A percentile compares a stretch with the other conserved stretches of the same genome.
Evolutionary conservation across 2,113 vertebrate species (phyloP).

Genomic region (Megaptera novaeangliae): DNA sequence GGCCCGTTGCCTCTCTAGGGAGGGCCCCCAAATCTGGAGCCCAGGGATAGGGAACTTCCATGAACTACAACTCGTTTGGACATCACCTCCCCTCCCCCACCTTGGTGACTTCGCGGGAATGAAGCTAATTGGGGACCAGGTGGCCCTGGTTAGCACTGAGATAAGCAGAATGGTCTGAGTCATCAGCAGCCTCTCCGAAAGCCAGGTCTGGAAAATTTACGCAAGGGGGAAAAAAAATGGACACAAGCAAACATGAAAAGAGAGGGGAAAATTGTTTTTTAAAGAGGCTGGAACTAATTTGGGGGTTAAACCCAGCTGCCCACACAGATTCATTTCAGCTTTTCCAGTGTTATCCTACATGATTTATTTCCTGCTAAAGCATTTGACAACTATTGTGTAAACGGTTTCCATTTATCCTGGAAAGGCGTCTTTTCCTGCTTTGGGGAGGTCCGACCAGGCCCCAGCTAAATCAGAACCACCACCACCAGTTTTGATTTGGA

Average conservation of each 20-base stretch:
- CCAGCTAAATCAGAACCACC: neutral
- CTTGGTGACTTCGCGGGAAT: fast-evolving
- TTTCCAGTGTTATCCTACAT: neutral
- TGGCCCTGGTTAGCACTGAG: neutral
- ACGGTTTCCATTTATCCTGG: neutral
- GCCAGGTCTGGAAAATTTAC: neutral
- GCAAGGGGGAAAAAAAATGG: neutral
- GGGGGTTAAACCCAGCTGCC: neutral
- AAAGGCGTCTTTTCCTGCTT: neutral
- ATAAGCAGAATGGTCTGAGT: neutral
- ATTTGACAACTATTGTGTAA: neutral
- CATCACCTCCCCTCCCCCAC: fast-evolving
- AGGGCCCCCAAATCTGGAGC: neutral
- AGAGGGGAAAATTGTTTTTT: neutral
- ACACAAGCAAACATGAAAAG: conserved; percentile 19
- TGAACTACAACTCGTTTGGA: neutral
- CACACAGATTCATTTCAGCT: neutral
- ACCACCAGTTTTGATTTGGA: conserved; percentile 49
- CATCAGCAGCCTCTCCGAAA: neutral
- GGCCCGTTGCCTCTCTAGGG: neutral
- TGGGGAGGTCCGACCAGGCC: neutral
- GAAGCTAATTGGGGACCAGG: fast-evolving
- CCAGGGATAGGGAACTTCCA: neutral
- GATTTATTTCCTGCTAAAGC: neutral
- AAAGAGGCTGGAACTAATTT: conserved; percentile 37